phyloP scores from a whole-genome alignment of 2,797 vertebrate species.

The Rhynchonycteris naso region DNA sequence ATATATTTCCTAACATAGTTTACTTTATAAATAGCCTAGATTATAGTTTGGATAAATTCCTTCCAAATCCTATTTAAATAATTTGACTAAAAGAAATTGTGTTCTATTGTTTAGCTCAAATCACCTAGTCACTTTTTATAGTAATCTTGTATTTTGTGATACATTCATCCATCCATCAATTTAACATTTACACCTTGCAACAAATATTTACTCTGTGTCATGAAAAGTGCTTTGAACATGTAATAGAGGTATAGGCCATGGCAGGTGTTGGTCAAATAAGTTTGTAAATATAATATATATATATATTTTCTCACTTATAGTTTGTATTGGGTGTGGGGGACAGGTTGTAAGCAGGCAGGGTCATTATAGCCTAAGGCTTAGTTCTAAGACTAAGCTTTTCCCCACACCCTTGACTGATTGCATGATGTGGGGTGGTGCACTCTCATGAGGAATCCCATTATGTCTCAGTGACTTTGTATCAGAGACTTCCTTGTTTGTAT shows the following conservation, averaged over 20 bases:
- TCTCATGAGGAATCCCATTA: too few relatives aligned
- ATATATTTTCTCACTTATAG: too few relatives aligned
- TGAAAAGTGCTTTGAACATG: neutral
- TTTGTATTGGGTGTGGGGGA: too few relatives aligned
- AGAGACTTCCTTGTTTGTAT: too few relatives aligned
- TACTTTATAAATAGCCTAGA: constrained; percentile 35
- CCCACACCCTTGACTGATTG: too few relatives aligned
- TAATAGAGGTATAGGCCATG: neutral
- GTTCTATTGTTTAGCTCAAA: neutral
- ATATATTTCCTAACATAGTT: constrained; percentile 30
- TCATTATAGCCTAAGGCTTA: too few relatives aligned
- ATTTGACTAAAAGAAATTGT: constrained; percentile 9
- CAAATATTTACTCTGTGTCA: neutral
- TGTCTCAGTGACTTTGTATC: too few relatives aligned
- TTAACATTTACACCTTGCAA: constrained; percentile 12
- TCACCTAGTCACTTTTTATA: neutral
- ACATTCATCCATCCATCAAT: neutral
- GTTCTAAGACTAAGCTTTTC: too few relatives aligned
- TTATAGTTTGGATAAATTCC: neutral
- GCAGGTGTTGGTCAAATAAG: too few relatives aligned
- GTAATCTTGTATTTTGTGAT: neutral
- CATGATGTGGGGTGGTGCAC: too few relatives aligned
- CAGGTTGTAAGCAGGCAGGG: too few relatives aligned
- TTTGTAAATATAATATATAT: too few relatives aligned
- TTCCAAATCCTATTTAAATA: constrained; percentile 38